Percentiles rank a stretch among this genome's conserved stretches.
phyloP scores from a whole-genome alignment of 1,140 invertebrate genomes.

The Batillaria attramentaria region DNA sequence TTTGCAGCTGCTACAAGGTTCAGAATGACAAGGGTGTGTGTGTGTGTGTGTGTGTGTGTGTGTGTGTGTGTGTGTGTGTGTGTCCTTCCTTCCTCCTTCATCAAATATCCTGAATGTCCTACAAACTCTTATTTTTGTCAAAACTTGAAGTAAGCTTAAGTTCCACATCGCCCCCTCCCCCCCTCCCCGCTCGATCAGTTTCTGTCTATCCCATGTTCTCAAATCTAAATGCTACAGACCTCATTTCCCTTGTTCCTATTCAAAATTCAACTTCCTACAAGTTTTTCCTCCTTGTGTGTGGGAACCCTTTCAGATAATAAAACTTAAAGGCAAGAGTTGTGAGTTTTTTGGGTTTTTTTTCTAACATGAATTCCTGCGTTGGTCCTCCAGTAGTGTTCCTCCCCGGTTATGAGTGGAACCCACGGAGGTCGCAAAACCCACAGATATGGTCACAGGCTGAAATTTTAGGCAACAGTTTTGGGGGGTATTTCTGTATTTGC shows the following conservation, averaged over 20 bases:
- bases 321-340: neutral
- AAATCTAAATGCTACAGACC: neutral
- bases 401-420: too few relatives aligned
- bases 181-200: neutral
- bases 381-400: too few relatives aligned
- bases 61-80: neutral
- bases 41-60: neutral
- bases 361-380: too few relatives aligned
- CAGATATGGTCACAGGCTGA: too few relatives aligned
- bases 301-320: neutral
- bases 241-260: neutral
- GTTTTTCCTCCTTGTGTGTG: neutral
- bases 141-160: neutral
- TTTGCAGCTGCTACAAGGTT: too few relatives aligned
- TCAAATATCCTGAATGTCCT: neutral
- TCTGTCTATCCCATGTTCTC: neutral
- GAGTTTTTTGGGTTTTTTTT: too few relatives aligned
- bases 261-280: neutral
- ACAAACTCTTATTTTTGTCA: neutral
- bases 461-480: too few relatives aligned
- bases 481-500: too few relatives aligned
- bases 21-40: neutral
- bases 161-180: neutral
- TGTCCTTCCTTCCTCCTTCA: neutral
- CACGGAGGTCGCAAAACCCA: too few relatives aligned